These are phyloP conservation scores for Periophthalmus modestus DNA, from an alignment of 2,113 vertebrate species.

Conservation along the genomic window DNA sequence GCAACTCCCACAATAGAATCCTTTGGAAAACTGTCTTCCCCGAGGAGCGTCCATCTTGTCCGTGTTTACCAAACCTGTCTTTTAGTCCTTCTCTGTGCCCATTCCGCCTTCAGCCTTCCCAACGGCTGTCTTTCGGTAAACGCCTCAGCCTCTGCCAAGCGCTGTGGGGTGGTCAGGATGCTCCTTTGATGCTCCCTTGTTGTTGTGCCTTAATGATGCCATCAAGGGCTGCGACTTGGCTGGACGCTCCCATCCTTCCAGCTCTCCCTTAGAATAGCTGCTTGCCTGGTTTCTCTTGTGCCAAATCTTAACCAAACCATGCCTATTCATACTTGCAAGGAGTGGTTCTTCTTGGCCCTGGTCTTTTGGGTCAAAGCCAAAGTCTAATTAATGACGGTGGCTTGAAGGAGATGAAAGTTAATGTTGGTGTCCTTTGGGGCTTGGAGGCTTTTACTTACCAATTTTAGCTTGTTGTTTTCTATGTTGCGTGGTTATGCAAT, in stretches of 20 bases:
- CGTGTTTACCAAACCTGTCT: conserved; percentile 40
- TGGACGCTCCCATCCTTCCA: conserved; percentile 41
- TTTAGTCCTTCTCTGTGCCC: conserved; percentile 23
- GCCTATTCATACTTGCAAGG: conserved; percentile 64
- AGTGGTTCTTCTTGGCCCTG: conserved; percentile 42
- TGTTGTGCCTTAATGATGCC: conserved; percentile 57
- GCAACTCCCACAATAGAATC: background rate
- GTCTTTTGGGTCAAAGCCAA: conserved; percentile 39
- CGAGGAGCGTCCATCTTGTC: background rate
- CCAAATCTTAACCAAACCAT: conserved; percentile 68
- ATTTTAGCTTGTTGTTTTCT: conserved; percentile 53
- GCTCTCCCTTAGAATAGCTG: conserved; percentile 51
- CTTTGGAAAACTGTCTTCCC: background rate
- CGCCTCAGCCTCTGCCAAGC: conserved; percentile 45
- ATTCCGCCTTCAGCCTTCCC: conserved; percentile 44
- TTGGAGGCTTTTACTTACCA: conserved; percentile 44
- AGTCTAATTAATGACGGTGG: conserved; percentile 70
- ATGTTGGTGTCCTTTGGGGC: conserved; percentile 51
- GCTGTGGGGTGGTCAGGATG: conserved; percentile 62
- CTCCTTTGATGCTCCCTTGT: conserved; percentile 61
- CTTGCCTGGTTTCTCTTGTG: conserved; percentile 46
- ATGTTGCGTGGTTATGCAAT: conserved; percentile 53
- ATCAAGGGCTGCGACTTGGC: conserved; percentile 49
- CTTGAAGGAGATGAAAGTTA: conserved; percentile 62
- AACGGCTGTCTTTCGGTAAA: conserved; percentile 59